These are phyloP conservation scores for Natrix natrix DNA, from an alignment of 2,797 vertebrate genomes.

Conservation along the genomic window DNA sequence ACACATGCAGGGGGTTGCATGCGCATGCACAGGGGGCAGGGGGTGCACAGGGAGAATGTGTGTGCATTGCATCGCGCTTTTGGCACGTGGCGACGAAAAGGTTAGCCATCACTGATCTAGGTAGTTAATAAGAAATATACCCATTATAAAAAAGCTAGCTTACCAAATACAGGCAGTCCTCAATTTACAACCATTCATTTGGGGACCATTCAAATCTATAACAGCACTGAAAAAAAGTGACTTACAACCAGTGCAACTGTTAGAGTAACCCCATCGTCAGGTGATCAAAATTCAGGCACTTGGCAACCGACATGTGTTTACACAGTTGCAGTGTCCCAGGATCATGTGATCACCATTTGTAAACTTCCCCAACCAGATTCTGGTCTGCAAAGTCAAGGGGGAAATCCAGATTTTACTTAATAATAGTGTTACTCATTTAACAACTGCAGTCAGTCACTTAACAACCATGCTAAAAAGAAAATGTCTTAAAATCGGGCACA, in stretches of 20 bases:
- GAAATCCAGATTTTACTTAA: background rate
- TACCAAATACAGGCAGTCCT: background rate
- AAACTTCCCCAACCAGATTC: background rate
- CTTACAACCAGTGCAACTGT: background rate
- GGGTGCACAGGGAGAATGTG: no score
- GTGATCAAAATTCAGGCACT: background rate
- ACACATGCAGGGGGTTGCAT: no score
- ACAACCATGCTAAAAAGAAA: background rate
- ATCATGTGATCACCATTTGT: background rate
- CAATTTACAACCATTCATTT: no score
- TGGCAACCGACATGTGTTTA: background rate
- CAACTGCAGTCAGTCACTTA: background rate
- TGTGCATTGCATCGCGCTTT: no score
- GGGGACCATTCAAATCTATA: no score
- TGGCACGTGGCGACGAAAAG: no score
- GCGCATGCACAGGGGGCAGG: no score
- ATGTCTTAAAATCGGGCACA: no score
- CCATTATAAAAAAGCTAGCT: background rate
- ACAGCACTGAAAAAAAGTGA: background rate
- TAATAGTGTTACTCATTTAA: background rate
- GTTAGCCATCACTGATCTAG: no score
- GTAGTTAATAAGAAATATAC: background rate
- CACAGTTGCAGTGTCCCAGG: background rate
- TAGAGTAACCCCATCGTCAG: background rate
- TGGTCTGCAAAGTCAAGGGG: no score